phyloP scores from a whole-genome alignment of 2,797 vertebrate genomes.

The Ceyx erithaca region DNA sequence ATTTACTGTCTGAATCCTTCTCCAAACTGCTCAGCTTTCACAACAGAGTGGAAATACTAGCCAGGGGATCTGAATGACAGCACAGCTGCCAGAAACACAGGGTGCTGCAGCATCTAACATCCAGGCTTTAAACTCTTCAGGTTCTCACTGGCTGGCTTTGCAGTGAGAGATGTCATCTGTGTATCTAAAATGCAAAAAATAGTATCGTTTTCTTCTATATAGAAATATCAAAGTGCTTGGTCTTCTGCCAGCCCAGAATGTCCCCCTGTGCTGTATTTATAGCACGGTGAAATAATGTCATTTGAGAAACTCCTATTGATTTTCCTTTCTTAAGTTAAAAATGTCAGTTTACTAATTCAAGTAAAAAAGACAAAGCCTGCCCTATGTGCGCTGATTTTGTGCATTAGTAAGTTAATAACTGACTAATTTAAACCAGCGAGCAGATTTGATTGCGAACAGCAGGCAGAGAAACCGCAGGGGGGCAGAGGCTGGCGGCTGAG shows the following conservation, averaged over 20 bases:
- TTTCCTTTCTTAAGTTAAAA: neutral
- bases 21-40: neutral
- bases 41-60: neutral
- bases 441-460: neutral
- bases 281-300: neutral
- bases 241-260: neutral
- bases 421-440: too few relatives aligned
- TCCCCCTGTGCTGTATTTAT: accelerated
- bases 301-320: neutral
- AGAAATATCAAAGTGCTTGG: neutral
- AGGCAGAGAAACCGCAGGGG: neutral
- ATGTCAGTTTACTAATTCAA: neutral
- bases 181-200: neutral
- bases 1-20: neutral
- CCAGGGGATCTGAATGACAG: neutral
- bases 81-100: accelerated
- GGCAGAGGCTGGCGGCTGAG: accelerated
- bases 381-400: neutral
- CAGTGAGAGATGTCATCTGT: accelerated
- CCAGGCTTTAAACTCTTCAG: neutral
- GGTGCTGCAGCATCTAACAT: neutral
- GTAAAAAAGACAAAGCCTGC: neutral
- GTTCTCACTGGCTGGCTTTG: neutral
- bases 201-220: neutral
- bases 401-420: too few relatives aligned